Evolutionary conservation across 1,140 invertebrate genomes (phyloP), one percentile per base, ranked within the genome.

Genomic region (Goniozus legneri): DNA sequence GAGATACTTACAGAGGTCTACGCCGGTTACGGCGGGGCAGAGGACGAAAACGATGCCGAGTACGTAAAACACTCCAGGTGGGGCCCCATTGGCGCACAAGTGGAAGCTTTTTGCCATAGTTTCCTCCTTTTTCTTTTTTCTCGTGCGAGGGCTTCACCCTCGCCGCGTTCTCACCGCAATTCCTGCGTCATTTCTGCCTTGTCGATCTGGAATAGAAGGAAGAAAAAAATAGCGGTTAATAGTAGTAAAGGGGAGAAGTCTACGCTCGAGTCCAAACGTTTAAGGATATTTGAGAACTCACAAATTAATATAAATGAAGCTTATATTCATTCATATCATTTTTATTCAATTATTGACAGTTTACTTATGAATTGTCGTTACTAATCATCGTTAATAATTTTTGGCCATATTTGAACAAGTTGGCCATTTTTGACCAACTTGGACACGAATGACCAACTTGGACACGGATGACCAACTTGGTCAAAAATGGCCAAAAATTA

Each of bases 1-100:
- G 4, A n/a, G n/a, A 30, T 55, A 69, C 72, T 73, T 45, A 75
- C 72, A 71, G 44, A 73, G 67, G 62, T 75, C 72, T 50, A 75
- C 63, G 63, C 60, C 61, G 49, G 44, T 47, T 45, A 63, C 54
- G 38, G 58, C 48, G 49, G 64, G 55, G 31, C 60, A 49, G 53
- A 67, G 44, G 44, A 55, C 49, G 51, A 63, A 54, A 57, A 64
- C 53, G 52, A 63, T 47, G 21, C n/a, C 39, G 57, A 66, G 53
- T 41, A 67, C 58, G 58, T 60, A 62, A 62, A 61, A 53, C 60
- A 58, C 60, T n/a, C n/a, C n/a, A 61, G 64, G 55, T 63, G 64
- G 61, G 52, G 62, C 67, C 55, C 64, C 60, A 48, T 54, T 56
- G 61, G 58, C 55, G 57, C 62, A 61, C 56, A 60, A 64, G 66